Conservation (phyloP, 2,888 invertebrate genomes). For the Drosophila kuntzei region DNA sequence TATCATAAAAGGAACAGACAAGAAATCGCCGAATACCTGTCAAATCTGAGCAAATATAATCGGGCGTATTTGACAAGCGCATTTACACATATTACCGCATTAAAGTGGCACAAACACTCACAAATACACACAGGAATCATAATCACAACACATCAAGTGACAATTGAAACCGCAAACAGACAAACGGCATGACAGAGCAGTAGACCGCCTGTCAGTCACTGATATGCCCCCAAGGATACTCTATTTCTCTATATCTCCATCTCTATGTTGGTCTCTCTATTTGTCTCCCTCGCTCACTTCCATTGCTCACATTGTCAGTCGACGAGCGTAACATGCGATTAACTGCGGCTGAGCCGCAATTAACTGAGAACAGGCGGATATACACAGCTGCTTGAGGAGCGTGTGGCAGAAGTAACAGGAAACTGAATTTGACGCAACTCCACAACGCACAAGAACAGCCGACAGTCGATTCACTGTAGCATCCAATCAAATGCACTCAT, state of each 20-base stretch:
- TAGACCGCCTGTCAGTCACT: slow-evolving; percentile 36
- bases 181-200: slow-evolving; percentile 67
- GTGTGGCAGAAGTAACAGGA: slow-evolving; percentile 22
- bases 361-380: slow-evolving; percentile 74
- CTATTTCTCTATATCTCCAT: not conserved
- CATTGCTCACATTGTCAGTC: slow-evolving; percentile 22
- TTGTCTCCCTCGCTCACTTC: not conserved
- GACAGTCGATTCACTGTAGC: slow-evolving; percentile 9
- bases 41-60: slow-evolving; percentile 53
- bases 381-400: slow-evolving; percentile 44
- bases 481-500: slow-evolving; percentile 41
- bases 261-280: not conserved
- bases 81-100: slow-evolving; percentile 74
- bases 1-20: slow-evolving; percentile 2
- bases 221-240: slow-evolving; percentile 45
- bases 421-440: slow-evolving; percentile 30
- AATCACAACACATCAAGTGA: slow-evolving; percentile 80
- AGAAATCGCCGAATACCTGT: slow-evolving; percentile 1
- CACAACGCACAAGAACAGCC: not conserved
- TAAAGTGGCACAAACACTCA: slow-evolving; percentile 45
- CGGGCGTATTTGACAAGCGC: slow-evolving; percentile 72
- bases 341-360: slow-evolving; percentile 74
- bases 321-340: slow-evolving; percentile 70
- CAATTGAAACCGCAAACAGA: slow-evolving; percentile 80
- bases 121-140: slow-evolving; percentile 51